phyloP scores from a whole-genome alignment of 64 coral and sea anemone species.

The Montipora cactus region DNA sequence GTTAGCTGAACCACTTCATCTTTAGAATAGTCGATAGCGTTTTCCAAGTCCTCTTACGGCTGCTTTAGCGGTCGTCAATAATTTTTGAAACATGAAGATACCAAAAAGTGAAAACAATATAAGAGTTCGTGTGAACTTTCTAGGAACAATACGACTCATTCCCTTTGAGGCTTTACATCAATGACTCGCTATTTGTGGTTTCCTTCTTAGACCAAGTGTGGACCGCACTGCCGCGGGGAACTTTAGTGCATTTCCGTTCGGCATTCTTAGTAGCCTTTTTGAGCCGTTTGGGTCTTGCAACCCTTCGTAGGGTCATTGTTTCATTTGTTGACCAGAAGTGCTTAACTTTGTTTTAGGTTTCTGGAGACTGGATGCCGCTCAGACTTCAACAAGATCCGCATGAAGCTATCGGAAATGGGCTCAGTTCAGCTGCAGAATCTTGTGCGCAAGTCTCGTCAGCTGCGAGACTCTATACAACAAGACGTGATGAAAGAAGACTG shows the following conservation, averaged over 20 bases:
- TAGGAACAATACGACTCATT: too few relatives aligned
- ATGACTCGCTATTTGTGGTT: conserved; percentile 31
- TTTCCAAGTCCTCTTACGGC: too few relatives aligned
- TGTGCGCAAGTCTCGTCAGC: conserved; percentile 89
- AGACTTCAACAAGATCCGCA: conserved; percentile 99
- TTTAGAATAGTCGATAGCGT: too few relatives aligned
- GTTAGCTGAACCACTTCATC: too few relatives aligned
- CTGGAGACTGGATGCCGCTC: conserved; percentile 95
- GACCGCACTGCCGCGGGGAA: not conserved
- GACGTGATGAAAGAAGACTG: conserved; percentile 95
- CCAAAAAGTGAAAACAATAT: too few relatives aligned
- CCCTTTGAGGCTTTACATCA: not conserved
- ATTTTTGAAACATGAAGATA: too few relatives aligned
- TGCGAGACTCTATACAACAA: conserved; percentile 87
- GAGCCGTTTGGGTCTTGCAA: not conserved
- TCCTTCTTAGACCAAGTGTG: conserved; percentile 23
- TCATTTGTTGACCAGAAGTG: not conserved
- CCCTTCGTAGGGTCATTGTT: not conserved
- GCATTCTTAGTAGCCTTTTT: not conserved
- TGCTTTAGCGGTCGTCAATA: too few relatives aligned
- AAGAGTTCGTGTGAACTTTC: too few relatives aligned
- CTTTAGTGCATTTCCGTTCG: not conserved
- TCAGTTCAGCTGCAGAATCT: conserved; percentile 90
- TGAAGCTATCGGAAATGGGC: conserved; percentile 93
- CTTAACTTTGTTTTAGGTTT: conserved; percentile 76